These are phyloP conservation scores for Calephelis nemesis DNA, from an alignment of 1,140 invertebrate species.

Conservation along the genomic window DNA sequence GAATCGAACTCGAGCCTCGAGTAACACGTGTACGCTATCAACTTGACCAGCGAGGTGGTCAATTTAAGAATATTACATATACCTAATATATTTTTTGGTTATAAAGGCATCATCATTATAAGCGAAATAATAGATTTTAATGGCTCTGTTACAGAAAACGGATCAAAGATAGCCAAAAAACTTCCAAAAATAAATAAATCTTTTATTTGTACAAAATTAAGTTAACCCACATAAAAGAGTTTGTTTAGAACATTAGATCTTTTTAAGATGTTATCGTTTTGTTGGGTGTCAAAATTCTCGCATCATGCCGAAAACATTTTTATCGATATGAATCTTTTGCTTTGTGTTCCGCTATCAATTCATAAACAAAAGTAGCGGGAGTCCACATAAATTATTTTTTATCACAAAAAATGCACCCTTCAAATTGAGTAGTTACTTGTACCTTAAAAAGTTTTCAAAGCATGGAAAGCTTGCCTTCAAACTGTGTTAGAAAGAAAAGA, in stretches of 20 bases:
- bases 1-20: no score
- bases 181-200: constrained; percentile 47
- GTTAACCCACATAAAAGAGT: constrained; percentile 74
- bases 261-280: constrained; percentile 72
- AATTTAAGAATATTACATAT: no score
- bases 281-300: constrained; percentile 77
- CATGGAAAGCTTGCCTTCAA: no score
- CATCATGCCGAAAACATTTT: constrained; percentile 76
- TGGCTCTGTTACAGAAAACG: constrained; percentile 26
- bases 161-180: constrained; percentile 40
- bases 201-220: constrained; percentile 72
- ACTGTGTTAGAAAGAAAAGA: constrained; percentile 32
- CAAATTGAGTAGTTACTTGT: background rate
- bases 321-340: constrained; percentile 63
- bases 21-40: no score
- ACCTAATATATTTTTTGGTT: no score
- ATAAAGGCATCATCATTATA: no score
- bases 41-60: no score
- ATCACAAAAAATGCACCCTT: constrained; percentile 19
- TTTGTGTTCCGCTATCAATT: constrained; percentile 64
- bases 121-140: background rate
- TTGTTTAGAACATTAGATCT: constrained; percentile 77
- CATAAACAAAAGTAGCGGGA: constrained; percentile 76
- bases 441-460: no score
- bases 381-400: constrained; percentile 72